Evolutionary conservation across 2,888 invertebrate species (phyloP).

Genomic region (Caenorhabditis angaria): DNA sequence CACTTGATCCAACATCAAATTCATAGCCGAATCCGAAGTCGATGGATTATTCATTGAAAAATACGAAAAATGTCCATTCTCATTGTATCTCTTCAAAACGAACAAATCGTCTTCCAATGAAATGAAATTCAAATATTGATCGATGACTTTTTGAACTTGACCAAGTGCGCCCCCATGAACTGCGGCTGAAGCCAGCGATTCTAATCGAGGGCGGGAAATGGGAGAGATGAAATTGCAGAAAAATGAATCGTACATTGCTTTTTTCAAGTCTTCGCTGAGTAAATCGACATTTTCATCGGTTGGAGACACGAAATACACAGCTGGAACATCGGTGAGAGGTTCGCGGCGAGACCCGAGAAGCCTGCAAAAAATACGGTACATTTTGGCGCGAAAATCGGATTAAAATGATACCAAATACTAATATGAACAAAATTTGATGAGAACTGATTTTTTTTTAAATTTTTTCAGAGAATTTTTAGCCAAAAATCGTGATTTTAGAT

Average conservation of each 20-base stretch:
- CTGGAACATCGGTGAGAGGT: conserved; percentile 95
- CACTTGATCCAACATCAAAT: conserved; percentile 88
- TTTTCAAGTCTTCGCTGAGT: conserved; percentile 79
- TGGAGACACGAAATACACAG: conserved; percentile 95
- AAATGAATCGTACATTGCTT: conserved; percentile 89
- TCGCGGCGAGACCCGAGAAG: conserved; percentile 75
- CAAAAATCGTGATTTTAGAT: no score
- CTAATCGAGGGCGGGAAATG: conserved; percentile 81
- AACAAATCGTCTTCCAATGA: conserved; percentile 97
- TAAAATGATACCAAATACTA: no score
- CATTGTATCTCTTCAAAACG: conserved; percentile 82
- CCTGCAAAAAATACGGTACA: conserved; percentile 52
- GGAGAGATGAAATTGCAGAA: conserved; percentile 95
- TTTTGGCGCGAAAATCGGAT: no score
- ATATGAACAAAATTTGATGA: conserved; percentile 15
- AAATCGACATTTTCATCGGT: conserved; percentile 93
- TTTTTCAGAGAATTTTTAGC: no score
- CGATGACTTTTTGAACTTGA: conserved; percentile 84
- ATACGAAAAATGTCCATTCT: conserved; percentile 88
- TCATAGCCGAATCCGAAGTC: conserved; percentile 86
- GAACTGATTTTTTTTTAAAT: no score
- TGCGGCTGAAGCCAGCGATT: conserved; percentile 91
- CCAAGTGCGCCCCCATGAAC: conserved; percentile 89
- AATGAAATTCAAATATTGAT: conserved; percentile 98
- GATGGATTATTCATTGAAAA: conserved; percentile 67